A percentile compares a stretch with the other conserved stretches of the same genome.
Conservation (phyloP, 2,797 vertebrate genomes). For the Cichlasoma orientale region DNA sequence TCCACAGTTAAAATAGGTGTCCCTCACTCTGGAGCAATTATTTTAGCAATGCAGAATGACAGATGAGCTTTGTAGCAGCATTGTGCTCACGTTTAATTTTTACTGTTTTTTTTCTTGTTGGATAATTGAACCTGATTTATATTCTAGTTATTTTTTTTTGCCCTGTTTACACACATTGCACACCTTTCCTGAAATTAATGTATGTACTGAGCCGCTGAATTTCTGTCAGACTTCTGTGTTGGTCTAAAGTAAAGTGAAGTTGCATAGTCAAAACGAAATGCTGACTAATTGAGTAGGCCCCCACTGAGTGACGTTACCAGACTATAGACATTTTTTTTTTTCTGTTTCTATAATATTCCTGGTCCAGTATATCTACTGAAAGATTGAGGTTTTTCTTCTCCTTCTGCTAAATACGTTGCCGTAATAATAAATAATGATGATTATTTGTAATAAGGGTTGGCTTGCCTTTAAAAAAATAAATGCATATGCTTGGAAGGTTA, state of each 20-base stretch:
- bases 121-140: slow-evolving; percentile 55
- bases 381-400: background rate
- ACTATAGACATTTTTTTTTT: background rate
- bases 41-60: slow-evolving; percentile 44
- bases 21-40: slow-evolving; percentile 21
- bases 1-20: background rate
- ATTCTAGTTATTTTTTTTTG: slow-evolving; percentile 34
- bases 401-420: background rate
- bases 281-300: too few relatives aligned
- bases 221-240: background rate
- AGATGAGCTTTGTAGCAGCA: slow-evolving; percentile 44
- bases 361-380: background rate
- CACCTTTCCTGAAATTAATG: slow-evolving; percentile 20
- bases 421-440: too few relatives aligned
- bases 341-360: background rate
- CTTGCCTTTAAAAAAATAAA: background rate
- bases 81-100: slow-evolving; percentile 58
- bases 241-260: background rate
- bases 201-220: slow-evolving; percentile 19
- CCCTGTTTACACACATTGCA: slow-evolving; percentile 54
- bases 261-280: background rate
- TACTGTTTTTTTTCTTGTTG: slow-evolving; percentile 52
- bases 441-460: slow-evolving; percentile 38
- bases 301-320: background rate
- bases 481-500: background rate